Evolutionary conservation across 2,888 invertebrate genomes (phyloP), one percentile per base, ranked within the genome.

Genomic region (Cryptocheilus praepositus): DNA sequence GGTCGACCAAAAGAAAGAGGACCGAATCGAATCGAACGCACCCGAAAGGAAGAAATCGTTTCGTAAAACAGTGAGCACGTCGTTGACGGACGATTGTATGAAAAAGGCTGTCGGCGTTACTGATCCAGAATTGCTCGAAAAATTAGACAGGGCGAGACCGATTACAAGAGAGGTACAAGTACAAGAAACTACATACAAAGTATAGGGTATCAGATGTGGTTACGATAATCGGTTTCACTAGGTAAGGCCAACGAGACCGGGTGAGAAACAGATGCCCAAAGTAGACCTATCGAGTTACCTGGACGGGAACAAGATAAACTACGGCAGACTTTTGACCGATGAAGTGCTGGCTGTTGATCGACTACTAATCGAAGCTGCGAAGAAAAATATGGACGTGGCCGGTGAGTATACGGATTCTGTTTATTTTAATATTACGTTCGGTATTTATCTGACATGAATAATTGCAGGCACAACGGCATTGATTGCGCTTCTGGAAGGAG

Each of bases 311-410:
- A 93, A 92, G 85, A 94, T 96, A 55, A 94, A 96, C 88, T 96
- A 93, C 89, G 94, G 94, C 7, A 93, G 93, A 87, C 90, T 97
- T 63, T 89, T 97, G 69, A 95, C 95, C 5, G 96, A 97, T 89
- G 96, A 97, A 90, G 95, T 97, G 45, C 87, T 97, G 67, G 93
- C 95, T 54, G 95, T 95, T 0, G 98, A 98, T 86, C 91, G 94
- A 80, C 90, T 94, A 70, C 90, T 98, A 21, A 92, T 98, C 8
- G 94, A 95, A 86, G 93, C 93, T 63, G 96, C 96, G 8, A 96
- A 96, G 86, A 93, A 94, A 78, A 93, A 93, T 66, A 89, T 90
- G 85, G 91, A 92, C 83, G 90, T 92, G 49, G 92, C 92, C 76
- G 92, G 92, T 91, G 87, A 75, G 63, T 51, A 49, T 70, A 11